phyloP scores from a whole-genome alignment of 2,113 vertebrate species.

The pig (Sus scrofa) region T2T-Sscrofa CM000813.6:80820001-80820500 shows the following conservation, averaged over 20 bases:
- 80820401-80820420: slow-evolving; percentile 42
- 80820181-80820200: neutral
- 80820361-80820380: neutral
- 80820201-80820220: neutral
- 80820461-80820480: neutral
- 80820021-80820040: neutral
- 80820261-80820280: neutral
- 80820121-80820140: neutral
- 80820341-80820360: neutral
- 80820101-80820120: neutral
- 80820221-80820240: neutral
- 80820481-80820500: too few species aligned
- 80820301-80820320: neutral
- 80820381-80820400: slow-evolving; percentile 2
- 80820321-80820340: neutral
- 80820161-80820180: neutral
- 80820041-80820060: neutral
- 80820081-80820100: neutral
- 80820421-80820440: neutral
- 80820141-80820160: slow-evolving; percentile 4
- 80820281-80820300: slow-evolving; percentile 1
- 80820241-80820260: neutral
- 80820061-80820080: neutral
- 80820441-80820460: slow-evolving; percentile 2
- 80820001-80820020: neutral